Evolutionary conservation across 2,888 invertebrate species (phyloP), one percentile per base, ranked within the genome.

Genomic region (Catocala sponsa): DNA sequence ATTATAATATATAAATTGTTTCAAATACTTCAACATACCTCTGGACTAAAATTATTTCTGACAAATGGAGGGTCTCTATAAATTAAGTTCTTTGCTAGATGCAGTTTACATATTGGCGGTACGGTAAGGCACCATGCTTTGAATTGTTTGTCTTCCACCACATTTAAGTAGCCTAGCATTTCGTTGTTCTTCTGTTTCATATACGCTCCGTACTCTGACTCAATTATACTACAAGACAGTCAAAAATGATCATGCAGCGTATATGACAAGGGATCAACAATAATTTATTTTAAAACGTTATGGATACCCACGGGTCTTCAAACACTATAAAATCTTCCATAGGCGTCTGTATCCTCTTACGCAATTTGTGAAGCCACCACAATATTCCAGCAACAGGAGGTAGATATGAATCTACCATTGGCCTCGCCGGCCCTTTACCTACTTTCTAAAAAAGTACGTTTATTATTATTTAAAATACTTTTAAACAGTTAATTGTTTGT

Each of bases 301-400:
- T 38, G 7, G n/a, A 35, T 25, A 89, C 95, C 88, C 87, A 96
- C 92, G 96, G 95, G 85, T 97, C 96, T 72, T 97, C 97, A 67
- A 97, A 94, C 38, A 95, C 61, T 61, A 95, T 95, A 60, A 96
- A 95, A 46, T 96, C 96, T 48, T 95, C 95, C 79, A 96, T 93
- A 0, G 97, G 96, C 56, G 86, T 84, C 38, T 91, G 87, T 4
- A 97, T 95, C 55, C 97, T 91, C 57, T 91, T 86, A 15, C 95
- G 94, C 44, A 97, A 83, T 84, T 98, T 97, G 74, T 95, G 87
- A 0, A 98, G 87, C 96, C 97, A 97, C 79, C 96, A 95, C 13
- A 98, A 85, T 51, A 96, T 94, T 0, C 98, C 98, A 35, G 97
- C 96, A 0, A 97, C 96, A 11, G 97, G 96, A 0, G 98, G 98